These are phyloP conservation scores for Agrotis segetum DNA, from an alignment of 2,888 invertebrate species.

Conservation along the genomic window DNA sequence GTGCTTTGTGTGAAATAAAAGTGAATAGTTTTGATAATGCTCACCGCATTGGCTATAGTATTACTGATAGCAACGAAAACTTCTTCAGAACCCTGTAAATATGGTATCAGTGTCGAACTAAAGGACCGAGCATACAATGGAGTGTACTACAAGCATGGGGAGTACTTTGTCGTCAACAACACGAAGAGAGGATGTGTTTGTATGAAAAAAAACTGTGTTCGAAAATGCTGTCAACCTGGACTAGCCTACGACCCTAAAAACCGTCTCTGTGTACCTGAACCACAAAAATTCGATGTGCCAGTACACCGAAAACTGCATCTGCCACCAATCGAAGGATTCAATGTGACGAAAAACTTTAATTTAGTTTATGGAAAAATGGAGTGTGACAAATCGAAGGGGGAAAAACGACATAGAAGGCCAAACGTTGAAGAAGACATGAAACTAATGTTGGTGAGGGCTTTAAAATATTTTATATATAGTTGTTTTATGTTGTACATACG, in stretches of 20 bases:
- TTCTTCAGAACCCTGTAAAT: constrained; percentile 47
- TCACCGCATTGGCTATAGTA: constrained; percentile 27
- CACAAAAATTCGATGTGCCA: not conserved
- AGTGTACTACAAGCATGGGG: constrained; percentile 66
- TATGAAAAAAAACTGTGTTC: constrained; percentile 70
- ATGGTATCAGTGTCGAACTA: constrained; percentile 36
- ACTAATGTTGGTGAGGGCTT: constrained; percentile 28
- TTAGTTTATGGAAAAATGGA: constrained; percentile 4
- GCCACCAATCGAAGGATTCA: not conserved
- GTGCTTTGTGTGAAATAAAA: constrained; percentile 7
- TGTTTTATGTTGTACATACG: not conserved
- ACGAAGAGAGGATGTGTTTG: constrained; percentile 75
- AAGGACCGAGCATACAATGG: constrained; percentile 60
- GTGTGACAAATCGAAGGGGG: not conserved
- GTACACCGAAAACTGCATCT: not conserved
- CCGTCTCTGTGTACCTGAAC: not conserved
- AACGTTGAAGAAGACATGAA: not conserved
- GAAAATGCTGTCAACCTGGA: constrained; percentile 80
- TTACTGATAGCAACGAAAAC: constrained; percentile 38
- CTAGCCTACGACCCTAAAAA: constrained; percentile 56
- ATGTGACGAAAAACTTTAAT: constrained; percentile 4
- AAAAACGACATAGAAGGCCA: not conserved
- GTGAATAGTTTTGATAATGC: constrained; percentile 27
- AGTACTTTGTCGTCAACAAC: constrained; percentile 71
- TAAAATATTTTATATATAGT: too few species aligned